Percentiles rank a stretch among this genome's conserved stretches.
Conservation (phyloP, 2,888 invertebrate species). For the Perdita meconis region DNA sequence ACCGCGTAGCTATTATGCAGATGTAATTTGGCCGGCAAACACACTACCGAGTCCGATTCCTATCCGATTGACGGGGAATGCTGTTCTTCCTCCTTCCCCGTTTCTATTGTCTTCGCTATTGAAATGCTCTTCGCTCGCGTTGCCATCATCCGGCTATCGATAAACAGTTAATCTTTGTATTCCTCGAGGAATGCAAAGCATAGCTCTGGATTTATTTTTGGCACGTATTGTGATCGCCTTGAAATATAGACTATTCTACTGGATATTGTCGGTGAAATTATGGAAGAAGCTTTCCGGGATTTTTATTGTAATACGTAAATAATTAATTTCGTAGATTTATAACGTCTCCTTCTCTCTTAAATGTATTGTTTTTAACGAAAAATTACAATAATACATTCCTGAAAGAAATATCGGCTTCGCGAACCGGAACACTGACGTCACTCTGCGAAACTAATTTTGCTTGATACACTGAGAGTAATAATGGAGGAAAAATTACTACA, state of each 20-base stretch:
- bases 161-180: slow-evolving; percentile 64
- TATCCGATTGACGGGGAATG: slow-evolving; percentile 71
- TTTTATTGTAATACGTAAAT: too few relatives aligned
- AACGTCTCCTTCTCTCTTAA: too few relatives aligned
- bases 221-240: background rate
- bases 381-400: too few relatives aligned
- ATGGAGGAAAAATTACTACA: too few relatives aligned
- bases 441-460: too few relatives aligned
- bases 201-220: slow-evolving; percentile 24
- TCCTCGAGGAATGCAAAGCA: slow-evolving; percentile 35
- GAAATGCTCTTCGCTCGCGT: slow-evolving; percentile 25
- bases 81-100: slow-evolving; percentile 70
- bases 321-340: too few relatives aligned
- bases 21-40: slow-evolving; percentile 81
- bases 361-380: too few relatives aligned
- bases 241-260: slow-evolving; percentile 28
- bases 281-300: background rate
- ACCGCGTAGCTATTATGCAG: slow-evolving; percentile 80
- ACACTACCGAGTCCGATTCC: slow-evolving; percentile 73
- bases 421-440: too few relatives aligned
- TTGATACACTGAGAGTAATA: too few relatives aligned
- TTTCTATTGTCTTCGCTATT: slow-evolving; percentile 43
- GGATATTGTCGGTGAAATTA: slow-evolving; percentile 19
- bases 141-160: slow-evolving; percentile 49
- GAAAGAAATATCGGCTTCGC: too few relatives aligned